phyloP scores from a whole-genome alignment of 2,113 vertebrate species.

The Paraplagusia blochii region DNA sequence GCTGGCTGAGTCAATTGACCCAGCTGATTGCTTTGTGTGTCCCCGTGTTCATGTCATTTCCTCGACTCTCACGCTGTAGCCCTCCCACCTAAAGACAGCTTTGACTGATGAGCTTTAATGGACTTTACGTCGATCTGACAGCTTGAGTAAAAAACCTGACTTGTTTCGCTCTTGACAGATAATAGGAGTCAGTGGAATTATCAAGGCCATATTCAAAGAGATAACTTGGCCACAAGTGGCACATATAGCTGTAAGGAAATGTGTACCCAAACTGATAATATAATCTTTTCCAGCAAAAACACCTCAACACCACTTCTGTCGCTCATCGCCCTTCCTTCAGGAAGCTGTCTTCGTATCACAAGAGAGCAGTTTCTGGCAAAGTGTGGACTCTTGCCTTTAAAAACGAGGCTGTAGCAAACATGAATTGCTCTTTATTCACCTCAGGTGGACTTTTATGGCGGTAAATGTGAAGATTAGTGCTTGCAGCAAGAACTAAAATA shows the following conservation, averaged over 20 bases:
- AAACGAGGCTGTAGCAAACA: constrained; percentile 36
- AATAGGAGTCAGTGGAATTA: constrained; percentile 20
- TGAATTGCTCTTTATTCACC: constrained; percentile 44
- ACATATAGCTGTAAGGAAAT: constrained; percentile 27
- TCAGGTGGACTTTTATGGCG: constrained; percentile 37
- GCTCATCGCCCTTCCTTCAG: constrained; percentile 34
- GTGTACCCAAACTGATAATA: constrained; percentile 23
- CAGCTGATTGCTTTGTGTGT: constrained; percentile 14
- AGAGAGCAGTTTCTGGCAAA: constrained; percentile 20
- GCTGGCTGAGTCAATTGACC: constrained; percentile 9
- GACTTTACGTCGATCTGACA: constrained; percentile 10
- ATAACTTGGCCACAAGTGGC: constrained; percentile 11
- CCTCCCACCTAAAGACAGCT: too few species aligned
- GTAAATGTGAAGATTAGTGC: constrained; percentile 43
- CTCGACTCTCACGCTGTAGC: background rate
- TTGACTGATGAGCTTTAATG: constrained; percentile 14
- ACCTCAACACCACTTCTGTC: constrained; percentile 1
- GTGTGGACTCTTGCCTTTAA: background rate
- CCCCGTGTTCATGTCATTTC: background rate
- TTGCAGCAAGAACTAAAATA: constrained; percentile 21
- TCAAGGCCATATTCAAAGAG: constrained; percentile 5
- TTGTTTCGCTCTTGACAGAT: constrained; percentile 13
- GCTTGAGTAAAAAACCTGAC: background rate
- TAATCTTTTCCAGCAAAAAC: background rate
- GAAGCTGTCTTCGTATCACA: constrained; percentile 25